These are phyloP conservation scores for Simalia tracyae DNA, from an alignment of 2,797 vertebrate species.

Conservation along the genomic window DNA sequence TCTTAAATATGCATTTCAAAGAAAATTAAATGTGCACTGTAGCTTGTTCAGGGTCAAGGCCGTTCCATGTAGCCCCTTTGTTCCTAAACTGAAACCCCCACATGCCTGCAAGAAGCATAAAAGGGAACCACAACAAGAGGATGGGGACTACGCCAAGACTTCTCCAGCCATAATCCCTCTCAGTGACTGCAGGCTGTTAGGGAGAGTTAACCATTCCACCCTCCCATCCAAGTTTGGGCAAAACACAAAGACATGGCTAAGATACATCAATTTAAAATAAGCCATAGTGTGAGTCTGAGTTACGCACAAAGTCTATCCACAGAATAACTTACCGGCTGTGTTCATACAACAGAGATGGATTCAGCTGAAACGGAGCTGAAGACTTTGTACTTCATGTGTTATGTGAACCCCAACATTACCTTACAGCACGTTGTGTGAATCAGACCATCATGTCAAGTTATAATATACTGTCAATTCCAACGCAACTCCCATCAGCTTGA, in stretches of 20 bases:
- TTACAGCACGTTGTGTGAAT: not conserved
- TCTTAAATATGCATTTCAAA: not conserved
- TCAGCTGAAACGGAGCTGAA: not conserved
- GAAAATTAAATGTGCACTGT: not conserved
- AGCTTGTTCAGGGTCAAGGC: not conserved
- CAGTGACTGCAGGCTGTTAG: not conserved
- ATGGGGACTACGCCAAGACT: not conserved
- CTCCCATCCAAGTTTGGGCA: not conserved
- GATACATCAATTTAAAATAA: not conserved
- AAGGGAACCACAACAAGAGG: not conserved
- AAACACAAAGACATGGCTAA: not conserved
- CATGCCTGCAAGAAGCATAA: not conserved
- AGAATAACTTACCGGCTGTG: not conserved
- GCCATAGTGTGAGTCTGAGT: not conserved
- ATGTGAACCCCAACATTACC: not conserved
- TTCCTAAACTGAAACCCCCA: not conserved
- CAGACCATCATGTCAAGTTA: not conserved
- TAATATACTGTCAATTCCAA: not conserved
- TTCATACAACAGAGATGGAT: not conserved
- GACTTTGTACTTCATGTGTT: not conserved
- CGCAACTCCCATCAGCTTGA: not conserved
- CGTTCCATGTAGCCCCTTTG: not conserved
- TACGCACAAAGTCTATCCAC: not conserved
- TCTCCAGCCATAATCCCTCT: not conserved
- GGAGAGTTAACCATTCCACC: not conserved